Evolutionary conservation across 2,797 vertebrate genomes (phyloP), one percentile per base, ranked within the genome.

Genomic region (Anolis apletophallus): DNA sequence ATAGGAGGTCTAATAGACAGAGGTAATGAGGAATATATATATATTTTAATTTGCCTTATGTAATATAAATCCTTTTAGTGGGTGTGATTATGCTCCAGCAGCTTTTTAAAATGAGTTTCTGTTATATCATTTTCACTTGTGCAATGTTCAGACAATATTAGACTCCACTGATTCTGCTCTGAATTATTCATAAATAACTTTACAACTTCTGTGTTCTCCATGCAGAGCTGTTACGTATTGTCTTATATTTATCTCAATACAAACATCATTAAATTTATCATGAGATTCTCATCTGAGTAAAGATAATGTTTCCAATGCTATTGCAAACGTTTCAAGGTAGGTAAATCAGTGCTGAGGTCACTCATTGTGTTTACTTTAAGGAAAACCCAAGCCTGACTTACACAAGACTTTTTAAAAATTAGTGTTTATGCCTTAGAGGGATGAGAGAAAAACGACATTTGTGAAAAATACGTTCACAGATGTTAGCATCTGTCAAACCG

Each of bases 401-500:
- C 87, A 55, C 85, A 90, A 88, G 88, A 23, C 50, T 3, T 59
- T 85, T 71, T 88, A 84, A 23, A 86, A 34, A 90, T 87, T 55
- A 80, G 1, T 86, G 67, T 75, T 10, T 92, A 81, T 90, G 84
- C 21, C 86, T 93, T 92, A 91, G 86, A 75, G 89, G 46, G 88
- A 89, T 90, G 92, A 90, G 84, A 81, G 91, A 92, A 88, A 94
- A 94, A 94, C 88, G 81, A 90, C 57, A 89, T 46, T 91, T 90
- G 0, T 90, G 86, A 90, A 95, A 87, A 90, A 89, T 89, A n/a
- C 88, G 90, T 90, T 94, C 93, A 91, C 94, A 94, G 93, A 94
- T 95, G 95, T 92, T 94, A 95, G 93, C 94, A 95, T 95, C 93
- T 95, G 93, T 94, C 93, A 91, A 91, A 93, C 85, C 89, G 82